Conservation (phyloP, 2,888 invertebrate genomes). For the Lasiommata megera region DNA sequence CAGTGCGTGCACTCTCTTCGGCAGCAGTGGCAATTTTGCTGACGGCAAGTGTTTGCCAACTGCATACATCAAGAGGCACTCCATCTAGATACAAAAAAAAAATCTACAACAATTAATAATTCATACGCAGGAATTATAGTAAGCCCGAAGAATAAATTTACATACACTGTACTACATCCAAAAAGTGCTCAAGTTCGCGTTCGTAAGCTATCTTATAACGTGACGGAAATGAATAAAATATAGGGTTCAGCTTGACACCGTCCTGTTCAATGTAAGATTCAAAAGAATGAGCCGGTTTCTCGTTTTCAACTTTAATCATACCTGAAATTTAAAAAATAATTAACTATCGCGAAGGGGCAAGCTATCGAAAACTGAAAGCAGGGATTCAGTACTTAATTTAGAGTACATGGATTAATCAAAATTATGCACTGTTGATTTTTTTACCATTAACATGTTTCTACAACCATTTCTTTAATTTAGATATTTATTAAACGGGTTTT, state of each 20-base stretch:
- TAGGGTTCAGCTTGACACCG: slow-evolving; percentile 70
- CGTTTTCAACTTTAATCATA: slow-evolving; percentile 78
- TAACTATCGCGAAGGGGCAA: not conserved
- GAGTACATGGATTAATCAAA: too few species aligned
- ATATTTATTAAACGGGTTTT: too few species aligned
- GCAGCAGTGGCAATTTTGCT: slow-evolving; percentile 81
- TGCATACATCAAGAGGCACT: slow-evolving; percentile 57
- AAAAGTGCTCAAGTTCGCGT: slow-evolving; percentile 82
- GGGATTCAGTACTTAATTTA: too few species aligned
- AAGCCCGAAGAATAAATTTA: slow-evolving; percentile 4
- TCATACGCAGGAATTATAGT: not conserved
- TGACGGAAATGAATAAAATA: slow-evolving; percentile 83
- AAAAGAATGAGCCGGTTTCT: slow-evolving; percentile 71
- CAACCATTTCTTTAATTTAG: too few species aligned
- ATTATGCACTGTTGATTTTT: too few species aligned
- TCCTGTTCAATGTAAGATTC: slow-evolving; percentile 59
- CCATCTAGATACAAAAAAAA: slow-evolving; percentile 41
- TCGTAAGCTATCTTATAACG: slow-evolving; percentile 78
- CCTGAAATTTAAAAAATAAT: slow-evolving; percentile 39
- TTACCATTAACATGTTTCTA: too few species aligned
- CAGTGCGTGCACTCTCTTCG: slow-evolving; percentile 78
- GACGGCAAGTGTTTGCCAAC: slow-evolving; percentile 79
- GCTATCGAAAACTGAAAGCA: too few species aligned
- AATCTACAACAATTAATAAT: not conserved
- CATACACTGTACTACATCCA: slow-evolving; percentile 78